phyloP scores from a whole-genome alignment of 2,113 vertebrate species.

The Neogobius melanostomus region DNA sequence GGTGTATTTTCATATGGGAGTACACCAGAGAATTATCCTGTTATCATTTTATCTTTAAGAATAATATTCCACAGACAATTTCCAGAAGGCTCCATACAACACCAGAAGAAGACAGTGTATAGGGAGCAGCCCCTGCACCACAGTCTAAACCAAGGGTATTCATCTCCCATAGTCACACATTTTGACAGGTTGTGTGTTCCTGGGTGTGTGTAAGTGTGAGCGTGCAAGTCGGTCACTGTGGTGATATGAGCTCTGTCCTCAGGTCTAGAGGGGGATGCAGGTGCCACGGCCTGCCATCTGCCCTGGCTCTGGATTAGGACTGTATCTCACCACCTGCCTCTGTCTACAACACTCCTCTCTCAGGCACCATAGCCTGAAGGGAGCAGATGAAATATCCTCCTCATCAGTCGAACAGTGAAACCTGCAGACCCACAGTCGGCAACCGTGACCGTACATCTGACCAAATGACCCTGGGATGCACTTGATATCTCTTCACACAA shows the following conservation, averaged over 20 bases:
- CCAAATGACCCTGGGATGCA: constrained; percentile 38
- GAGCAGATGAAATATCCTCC: constrained; percentile 58
- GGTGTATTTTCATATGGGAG: too few species aligned
- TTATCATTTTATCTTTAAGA: too few species aligned
- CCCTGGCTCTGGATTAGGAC: constrained; percentile 44
- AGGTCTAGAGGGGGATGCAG: constrained; percentile 60
- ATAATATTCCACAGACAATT: too few species aligned
- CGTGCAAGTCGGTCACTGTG: constrained; percentile 25
- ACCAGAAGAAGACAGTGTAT: too few species aligned
- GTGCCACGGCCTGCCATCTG: constrained; percentile 61
- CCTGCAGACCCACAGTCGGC: constrained; percentile 37
- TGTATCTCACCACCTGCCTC: constrained; percentile 56
- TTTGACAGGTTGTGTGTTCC: constrained; percentile 13
- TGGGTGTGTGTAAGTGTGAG: constrained; percentile 18
- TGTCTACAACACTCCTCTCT: constrained; percentile 26
- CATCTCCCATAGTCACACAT: constrained; percentile 19
- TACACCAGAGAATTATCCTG: too few species aligned
- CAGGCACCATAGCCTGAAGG: constrained; percentile 35
- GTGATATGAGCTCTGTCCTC: constrained; percentile 47
- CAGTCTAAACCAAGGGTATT: not conserved
- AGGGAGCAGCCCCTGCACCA: not conserved
- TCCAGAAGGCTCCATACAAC: too few species aligned
- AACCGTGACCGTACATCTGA: constrained; percentile 54
- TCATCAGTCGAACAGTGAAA: constrained; percentile 57
- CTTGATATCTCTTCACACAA: not conserved